A percentile compares a stretch with the other conserved stretches of the same genome.
Evolutionary conservation across 2,888 invertebrate species (phyloP).

Genomic region (Lasioglossum villosulum): DNA sequence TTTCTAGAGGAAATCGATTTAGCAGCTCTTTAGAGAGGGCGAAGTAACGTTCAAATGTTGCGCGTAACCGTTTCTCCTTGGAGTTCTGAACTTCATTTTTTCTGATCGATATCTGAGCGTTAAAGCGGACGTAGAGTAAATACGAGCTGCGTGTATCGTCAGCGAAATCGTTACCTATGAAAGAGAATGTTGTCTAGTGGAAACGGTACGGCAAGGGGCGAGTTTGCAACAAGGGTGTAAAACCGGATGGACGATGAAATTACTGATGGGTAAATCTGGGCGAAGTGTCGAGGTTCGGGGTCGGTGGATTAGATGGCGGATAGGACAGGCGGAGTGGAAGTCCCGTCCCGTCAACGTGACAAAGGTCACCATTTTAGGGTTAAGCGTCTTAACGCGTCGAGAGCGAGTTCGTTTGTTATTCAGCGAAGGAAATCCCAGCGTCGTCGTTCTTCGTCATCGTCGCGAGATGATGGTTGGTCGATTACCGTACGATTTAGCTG

Average conservation of each 20-base stretch:
- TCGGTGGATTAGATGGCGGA: not conserved
- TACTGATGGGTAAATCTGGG: not conserved
- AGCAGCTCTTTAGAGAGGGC: not conserved
- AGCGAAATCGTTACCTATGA: not conserved
- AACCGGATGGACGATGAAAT: not conserved
- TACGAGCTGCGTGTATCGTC: not conserved
- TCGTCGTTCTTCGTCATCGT: not conserved
- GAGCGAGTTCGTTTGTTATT: conserved; percentile 22
- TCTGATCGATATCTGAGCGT: not conserved
- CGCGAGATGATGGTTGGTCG: conserved; percentile 3
- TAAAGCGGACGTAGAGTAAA: not conserved
- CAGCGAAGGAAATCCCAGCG: conserved; percentile 17
- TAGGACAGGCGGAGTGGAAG: not conserved
- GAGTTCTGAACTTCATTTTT: not conserved
- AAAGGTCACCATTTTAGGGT: conserved; percentile 12
- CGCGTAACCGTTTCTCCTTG: not conserved
- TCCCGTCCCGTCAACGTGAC: conserved; percentile 5
- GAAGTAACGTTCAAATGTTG: not conserved
- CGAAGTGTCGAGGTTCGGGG: not conserved
- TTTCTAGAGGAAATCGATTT: not conserved
- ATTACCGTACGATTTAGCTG: conserved; percentile 34
- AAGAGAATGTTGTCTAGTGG: not conserved
- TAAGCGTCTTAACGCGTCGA: conserved; percentile 10
- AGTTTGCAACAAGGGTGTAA: not conserved
- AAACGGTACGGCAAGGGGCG: not conserved